Percentiles rank a stretch among this genome's conserved stretches.
Evolutionary conservation across 2,888 invertebrate species (phyloP).

Genomic region (Entomobrya proxima): DNA sequence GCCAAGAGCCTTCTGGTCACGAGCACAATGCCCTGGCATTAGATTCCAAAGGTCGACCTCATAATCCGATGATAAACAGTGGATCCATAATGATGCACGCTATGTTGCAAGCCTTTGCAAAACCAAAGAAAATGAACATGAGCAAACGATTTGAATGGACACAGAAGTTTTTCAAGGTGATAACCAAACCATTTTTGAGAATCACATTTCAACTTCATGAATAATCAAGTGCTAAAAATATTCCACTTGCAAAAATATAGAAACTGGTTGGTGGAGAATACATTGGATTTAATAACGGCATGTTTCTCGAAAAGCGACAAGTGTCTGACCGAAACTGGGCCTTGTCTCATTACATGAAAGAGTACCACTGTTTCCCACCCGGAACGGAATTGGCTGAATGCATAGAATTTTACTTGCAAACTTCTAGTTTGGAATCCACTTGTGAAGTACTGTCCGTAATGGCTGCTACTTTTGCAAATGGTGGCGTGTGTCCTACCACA

Average conservation of each 20-base stretch:
- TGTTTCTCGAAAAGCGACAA: conserved; percentile 79
- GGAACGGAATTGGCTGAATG: conserved; percentile 78
- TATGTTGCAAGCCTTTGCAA: conserved; percentile 76
- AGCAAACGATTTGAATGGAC: conserved; percentile 76
- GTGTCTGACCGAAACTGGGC: conserved; percentile 80
- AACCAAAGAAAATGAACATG: conserved; percentile 73
- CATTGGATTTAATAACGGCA: conserved; percentile 79
- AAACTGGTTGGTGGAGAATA: conserved; percentile 78
- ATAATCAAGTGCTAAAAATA: conserved; percentile 26
- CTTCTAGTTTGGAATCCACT: conserved; percentile 79
- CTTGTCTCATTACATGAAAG: conserved; percentile 80
- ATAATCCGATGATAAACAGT: conserved; percentile 79
- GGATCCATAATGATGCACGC: conserved; percentile 78
- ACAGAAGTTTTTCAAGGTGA: conserved; percentile 75
- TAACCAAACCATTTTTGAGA: no score
- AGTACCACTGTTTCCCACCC: conserved; percentile 79
- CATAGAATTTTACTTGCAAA: conserved; percentile 80
- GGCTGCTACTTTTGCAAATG: conserved; percentile 80
- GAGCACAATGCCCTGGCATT: conserved; percentile 97
- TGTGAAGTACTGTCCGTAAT: conserved; percentile 79
- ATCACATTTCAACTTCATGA: no score
- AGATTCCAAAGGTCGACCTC: conserved; percentile 81
- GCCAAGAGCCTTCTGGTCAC: conserved; percentile 80
- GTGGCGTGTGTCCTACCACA: conserved; percentile 79
- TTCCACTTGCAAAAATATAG: no score